Conservation (phyloP, 2,888 invertebrate species). For the Dascillus cervinus region DNA sequence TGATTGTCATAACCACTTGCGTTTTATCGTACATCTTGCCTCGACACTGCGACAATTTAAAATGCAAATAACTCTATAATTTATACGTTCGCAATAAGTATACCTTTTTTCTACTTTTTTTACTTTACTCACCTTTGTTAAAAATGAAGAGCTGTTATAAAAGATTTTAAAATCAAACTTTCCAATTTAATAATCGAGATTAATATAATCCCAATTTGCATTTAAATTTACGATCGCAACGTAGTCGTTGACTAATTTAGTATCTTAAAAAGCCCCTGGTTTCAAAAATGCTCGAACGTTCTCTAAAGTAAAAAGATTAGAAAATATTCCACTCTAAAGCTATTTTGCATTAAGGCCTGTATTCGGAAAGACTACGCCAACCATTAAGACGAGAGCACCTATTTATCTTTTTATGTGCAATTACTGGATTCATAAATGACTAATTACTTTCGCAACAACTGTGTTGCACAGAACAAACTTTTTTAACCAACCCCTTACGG, state of each 20-base stretch:
- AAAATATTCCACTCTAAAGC: slow-evolving; percentile 23
- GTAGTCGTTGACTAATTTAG: slow-evolving; percentile 36
- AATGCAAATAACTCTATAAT: slow-evolving; percentile 15
- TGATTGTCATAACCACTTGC: slow-evolving; percentile 15
- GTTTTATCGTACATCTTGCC: slow-evolving; percentile 14
- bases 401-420: slow-evolving; percentile 44
- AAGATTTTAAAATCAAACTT: slow-evolving; percentile 22
- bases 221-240: slow-evolving; percentile 33
- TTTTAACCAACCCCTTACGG: slow-evolving; percentile 35
- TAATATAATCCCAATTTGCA: slow-evolving; percentile 37
- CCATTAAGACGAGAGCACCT: slow-evolving; percentile 38
- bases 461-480: slow-evolving; percentile 33
- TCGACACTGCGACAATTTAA: slow-evolving; percentile 21
- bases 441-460: slow-evolving; percentile 40
- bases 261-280: slow-evolving; percentile 32
- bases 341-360: slow-evolving; percentile 26
- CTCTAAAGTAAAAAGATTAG: too few relatives aligned
- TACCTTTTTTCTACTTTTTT: slow-evolving; percentile 6
- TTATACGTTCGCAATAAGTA: slow-evolving; percentile 4
- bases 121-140: too few relatives aligned
- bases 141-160: background rate
- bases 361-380: slow-evolving; percentile 24
- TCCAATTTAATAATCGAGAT: slow-evolving; percentile 35
- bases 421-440: slow-evolving; percentile 44
- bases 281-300: slow-evolving; percentile 27